Evolutionary conservation across 2,797 vertebrate genomes (phyloP), one percentile per base, ranked within the genome.

Genomic region (Clarias fuscus): DNA sequence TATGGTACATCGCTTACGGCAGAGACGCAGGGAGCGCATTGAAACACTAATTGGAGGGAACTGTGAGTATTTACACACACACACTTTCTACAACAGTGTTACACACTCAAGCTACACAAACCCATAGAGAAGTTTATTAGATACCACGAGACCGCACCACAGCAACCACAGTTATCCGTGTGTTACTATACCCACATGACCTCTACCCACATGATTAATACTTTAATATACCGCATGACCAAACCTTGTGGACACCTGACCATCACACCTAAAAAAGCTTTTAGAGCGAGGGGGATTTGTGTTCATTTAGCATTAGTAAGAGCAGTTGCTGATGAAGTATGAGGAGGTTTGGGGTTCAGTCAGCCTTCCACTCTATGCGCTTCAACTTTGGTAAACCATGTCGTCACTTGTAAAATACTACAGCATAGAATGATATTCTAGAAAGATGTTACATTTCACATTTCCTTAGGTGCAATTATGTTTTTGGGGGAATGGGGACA

Each of bases 1-100:
- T 94, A 99, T 99, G 98, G 98, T 99, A 73, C 98, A 99, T 89
- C 94, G 98, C 33, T 95, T 99, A 33, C 96, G 98, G 6, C 98
- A 99, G 95, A 92, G 98, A 62, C 94, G 98, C 76, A 95, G 98
- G 0, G 97, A 99, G 87, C 97, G 98, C 91, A 99, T 99, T 0
- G 98, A 99, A 88, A 99, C 98, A 0, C 92, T 99, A 90, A 99
- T 99, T 0, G 97, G 98, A 89, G 98, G 97, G 67, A 99, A 99
- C 89, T 86, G 98, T 99, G 91, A 98, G 98, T 33, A 67, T 22
- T 15, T 30, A 37, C 43, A 67, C 73, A 59, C 53, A 40, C 33
- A 59, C 20, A 70, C 65, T 17, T 53, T 13, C 4, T 24, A 3
- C 43, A 53, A 5, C 17, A 10, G 14, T 2, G 18, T 43, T 58